These are phyloP conservation scores for Luehdorfia chinensis DNA, from an alignment of 1,140 invertebrate species.

Conservation along the genomic window DNA sequence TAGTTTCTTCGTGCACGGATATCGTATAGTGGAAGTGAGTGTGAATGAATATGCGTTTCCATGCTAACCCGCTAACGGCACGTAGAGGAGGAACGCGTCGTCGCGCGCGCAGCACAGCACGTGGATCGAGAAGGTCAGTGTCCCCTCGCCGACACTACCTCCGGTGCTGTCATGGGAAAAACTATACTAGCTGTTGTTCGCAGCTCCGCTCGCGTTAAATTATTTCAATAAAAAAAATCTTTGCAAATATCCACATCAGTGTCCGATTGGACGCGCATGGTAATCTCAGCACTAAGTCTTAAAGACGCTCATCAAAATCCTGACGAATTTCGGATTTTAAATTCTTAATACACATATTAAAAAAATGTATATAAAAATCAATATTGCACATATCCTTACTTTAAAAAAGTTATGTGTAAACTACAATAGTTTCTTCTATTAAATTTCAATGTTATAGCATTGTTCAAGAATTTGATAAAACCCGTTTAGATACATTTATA, in stretches of 20 bases:
- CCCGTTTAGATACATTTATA: too few species aligned
- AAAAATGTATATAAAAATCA: too few species aligned
- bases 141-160: conserved; percentile 20
- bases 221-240: neutral
- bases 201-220: too few species aligned
- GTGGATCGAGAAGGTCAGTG: conserved; percentile 88
- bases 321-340: too few species aligned
- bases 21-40: conserved; percentile 39
- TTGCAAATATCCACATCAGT: neutral
- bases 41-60: conserved; percentile 70
- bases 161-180: conserved; percentile 15
- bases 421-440: too few species aligned
- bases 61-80: conserved; percentile 73
- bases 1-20: conserved; percentile 7
- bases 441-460: too few species aligned
- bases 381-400: too few species aligned
- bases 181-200: neutral
- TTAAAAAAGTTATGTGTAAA: too few species aligned
- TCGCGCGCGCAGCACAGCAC: conserved; percentile 72
- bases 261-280: neutral
- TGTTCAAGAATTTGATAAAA: too few species aligned
- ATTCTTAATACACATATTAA: too few species aligned
- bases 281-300: too few species aligned
- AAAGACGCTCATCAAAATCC: too few species aligned
- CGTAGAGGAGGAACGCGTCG: conserved; percentile 64